Percentiles rank a stretch among this genome's conserved stretches.
Conservation (phyloP, 2,113 vertebrate species). For the Hassar affinis region DNA sequence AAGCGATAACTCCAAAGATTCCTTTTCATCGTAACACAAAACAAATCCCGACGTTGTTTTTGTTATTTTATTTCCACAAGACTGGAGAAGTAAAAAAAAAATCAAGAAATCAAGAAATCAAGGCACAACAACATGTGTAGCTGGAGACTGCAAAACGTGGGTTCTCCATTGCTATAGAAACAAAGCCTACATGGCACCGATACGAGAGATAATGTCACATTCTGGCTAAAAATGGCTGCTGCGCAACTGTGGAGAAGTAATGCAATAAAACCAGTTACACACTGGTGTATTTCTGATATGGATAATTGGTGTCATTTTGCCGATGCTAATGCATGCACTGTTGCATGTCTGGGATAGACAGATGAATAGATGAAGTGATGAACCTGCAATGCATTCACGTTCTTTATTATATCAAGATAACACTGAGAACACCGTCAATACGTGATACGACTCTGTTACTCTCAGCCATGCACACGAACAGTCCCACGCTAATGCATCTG, state of each 20-base stretch:
- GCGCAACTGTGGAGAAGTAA: slow-evolving; percentile 8
- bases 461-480: background rate
- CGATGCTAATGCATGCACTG: background rate
- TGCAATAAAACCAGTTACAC: background rate
- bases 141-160: slow-evolving; percentile 14
- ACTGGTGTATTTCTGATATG: background rate
- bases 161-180: slow-evolving; percentile 51
- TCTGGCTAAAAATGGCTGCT: slow-evolving; percentile 46
- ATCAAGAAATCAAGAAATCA: background rate
- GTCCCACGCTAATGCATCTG: background rate
- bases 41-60: background rate
- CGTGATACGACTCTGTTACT: background rate
- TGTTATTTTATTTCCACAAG: background rate
- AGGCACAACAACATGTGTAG: background rate
- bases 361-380: background rate
- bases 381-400: background rate
- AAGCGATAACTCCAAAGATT: slow-evolving; percentile 14
- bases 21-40: background rate
- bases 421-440: background rate
- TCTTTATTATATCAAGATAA: background rate
- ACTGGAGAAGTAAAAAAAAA: background rate
- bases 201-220: slow-evolving; percentile 28
- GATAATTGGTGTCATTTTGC: too few relatives aligned
- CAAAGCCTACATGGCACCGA: slow-evolving; percentile 19
- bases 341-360: background rate